Percentiles rank a stretch among this genome's conserved stretches.
These are phyloP conservation scores for Mimachlamys varia DNA, from an alignment of 2,888 invertebrate species.

Conservation along the genomic window DNA sequence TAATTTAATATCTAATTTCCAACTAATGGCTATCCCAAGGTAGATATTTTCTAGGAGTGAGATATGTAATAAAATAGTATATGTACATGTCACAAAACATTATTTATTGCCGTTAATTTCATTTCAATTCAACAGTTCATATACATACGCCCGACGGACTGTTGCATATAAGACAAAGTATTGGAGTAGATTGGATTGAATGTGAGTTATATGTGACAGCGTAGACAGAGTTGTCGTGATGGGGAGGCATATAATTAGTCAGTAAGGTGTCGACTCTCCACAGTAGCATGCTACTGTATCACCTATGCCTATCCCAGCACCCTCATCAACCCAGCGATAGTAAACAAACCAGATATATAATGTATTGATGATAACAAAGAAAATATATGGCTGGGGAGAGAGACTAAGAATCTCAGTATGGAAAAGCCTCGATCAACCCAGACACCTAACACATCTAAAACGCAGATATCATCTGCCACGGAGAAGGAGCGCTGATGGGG, in stretches of 20 bases:
- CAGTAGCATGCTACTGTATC: neutral
- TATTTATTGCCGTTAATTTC: neutral
- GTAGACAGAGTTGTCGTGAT: constrained; percentile 26
- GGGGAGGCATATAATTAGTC: constrained; percentile 6
- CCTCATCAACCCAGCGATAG: constrained; percentile 5
- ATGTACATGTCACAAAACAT: neutral
- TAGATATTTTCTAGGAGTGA: neutral
- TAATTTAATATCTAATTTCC: neutral
- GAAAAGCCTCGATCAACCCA: neutral
- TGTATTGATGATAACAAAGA: constrained; percentile 31
- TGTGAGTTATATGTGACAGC: neutral
- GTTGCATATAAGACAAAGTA: constrained; percentile 10
- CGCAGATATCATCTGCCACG: neutral
- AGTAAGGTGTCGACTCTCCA: neutral
- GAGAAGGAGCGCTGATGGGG: constrained; percentile 22
- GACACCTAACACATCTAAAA: constrained; percentile 30
- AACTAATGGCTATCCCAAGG: neutral
- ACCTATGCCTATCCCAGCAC: neutral
- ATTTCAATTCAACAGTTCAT: neutral
- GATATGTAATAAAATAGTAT: neutral
- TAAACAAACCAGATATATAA: constrained; percentile 19
- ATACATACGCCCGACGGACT: neutral
- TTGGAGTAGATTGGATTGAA: constrained; percentile 7
- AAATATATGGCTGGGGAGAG: neutral
- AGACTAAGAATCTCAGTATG: neutral